Conservation (phyloP, 1,140 invertebrate species). For the Dinoponera quadriceps region DNA sequence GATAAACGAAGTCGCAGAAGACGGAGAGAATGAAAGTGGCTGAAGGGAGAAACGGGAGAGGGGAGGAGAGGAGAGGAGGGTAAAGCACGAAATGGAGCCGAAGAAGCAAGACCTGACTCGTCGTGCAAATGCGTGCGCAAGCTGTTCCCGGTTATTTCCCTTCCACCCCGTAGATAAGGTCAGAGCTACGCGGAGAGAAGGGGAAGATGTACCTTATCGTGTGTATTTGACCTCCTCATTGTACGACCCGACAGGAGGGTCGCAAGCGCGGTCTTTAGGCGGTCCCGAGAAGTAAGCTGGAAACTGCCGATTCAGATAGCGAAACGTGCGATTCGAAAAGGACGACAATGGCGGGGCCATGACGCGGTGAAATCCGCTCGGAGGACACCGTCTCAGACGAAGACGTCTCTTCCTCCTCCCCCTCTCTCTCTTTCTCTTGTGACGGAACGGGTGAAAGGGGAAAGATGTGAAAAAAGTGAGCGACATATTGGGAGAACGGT, state of each 20-base stretch:
- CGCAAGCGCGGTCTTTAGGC: background rate
- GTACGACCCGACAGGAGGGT: background rate
- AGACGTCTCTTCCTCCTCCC: slow-evolving; percentile 14
- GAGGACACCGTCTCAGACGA: background rate
- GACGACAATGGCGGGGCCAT: slow-evolving; percentile 8
- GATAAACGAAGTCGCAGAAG: slow-evolving; percentile 28
- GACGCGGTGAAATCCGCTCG: slow-evolving; percentile 19
- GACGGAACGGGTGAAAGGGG: background rate
- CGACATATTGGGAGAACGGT: slow-evolving; percentile 42
- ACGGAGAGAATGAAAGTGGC: background rate
- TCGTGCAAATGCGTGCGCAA: background rate
- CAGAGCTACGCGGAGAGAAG: too few species aligned
- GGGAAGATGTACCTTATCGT: background rate
- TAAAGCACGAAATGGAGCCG: slow-evolving; percentile 3
- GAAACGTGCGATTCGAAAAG: slow-evolving; percentile 6
- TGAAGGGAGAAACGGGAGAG: slow-evolving; percentile 9
- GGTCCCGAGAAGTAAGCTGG: background rate
- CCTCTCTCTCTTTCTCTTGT: too few species aligned
- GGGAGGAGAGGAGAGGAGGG: slow-evolving; percentile 1
- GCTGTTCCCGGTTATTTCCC: background rate
- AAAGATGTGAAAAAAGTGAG: background rate
- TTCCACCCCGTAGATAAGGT: background rate
- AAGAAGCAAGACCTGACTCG: slow-evolving; percentile 26
- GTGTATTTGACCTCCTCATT: background rate
- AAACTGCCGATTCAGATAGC: slow-evolving; percentile 35